Evolutionary conservation across 1,140 invertebrate species (phyloP), one percentile per base, ranked within the genome.

Genomic region (Drosophila varians): DNA sequence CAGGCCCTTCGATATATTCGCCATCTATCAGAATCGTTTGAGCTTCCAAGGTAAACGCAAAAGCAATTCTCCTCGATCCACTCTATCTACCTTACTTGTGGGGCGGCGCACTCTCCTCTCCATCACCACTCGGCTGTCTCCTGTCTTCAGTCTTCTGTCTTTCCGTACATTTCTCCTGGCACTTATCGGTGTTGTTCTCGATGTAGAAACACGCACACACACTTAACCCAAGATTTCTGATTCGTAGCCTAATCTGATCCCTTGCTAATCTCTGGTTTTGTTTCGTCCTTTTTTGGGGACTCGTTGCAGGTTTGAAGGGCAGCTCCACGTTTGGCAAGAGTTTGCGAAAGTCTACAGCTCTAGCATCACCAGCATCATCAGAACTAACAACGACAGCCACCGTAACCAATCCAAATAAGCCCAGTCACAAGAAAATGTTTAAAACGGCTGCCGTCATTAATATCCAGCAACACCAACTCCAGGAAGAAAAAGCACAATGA

Each of bases 21-120:
- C 78, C 70, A 82, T 82, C 66, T 90, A 88, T 90, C 89, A 90
- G 74, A 87, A 89, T 77, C 86, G 89, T 86, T 78, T 90, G 75
- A 89, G 75, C 76, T 84, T 80, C 71, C 86, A 90, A 90, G 89
- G 89, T 90, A 90, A 90, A 77, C 61, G 60, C 73, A 77, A 77
- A 66, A 2, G 68, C 56, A 61, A 71, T 31, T 78, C 48, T 66
- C n/a, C n/a, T 12, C 60, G 54, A 60, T 47, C 69, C 64, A 71
- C 74, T 55, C 45, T 82, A 47, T 57, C 21, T 19, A 42, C 21
- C 9, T 28, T 18, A 31, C 47, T 54, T 40, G 28, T 56, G 70
- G 52, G 54, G 31, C 61, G 66, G 53, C 38, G 56, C 56, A 72
- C 46, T 48, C 47, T 58, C 31, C 43, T 48, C 34, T 64, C 31